Evolutionary conservation across 1,140 invertebrate species (phyloP), one percentile per base, ranked within the genome.

Genomic region (Chrysoperla carnea): DNA sequence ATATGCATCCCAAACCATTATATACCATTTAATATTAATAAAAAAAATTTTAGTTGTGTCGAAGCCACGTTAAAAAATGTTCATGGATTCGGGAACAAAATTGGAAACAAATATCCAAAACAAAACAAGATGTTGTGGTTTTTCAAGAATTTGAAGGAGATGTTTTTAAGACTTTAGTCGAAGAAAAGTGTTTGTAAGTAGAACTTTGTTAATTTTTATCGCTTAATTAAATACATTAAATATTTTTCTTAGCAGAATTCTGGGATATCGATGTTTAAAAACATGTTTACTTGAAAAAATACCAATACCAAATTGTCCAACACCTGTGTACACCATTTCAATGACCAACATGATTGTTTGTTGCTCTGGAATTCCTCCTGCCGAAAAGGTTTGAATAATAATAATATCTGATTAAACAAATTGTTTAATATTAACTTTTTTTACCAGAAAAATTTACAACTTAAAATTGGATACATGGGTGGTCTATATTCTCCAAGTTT

Each of bases 401-500:
- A 37, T 6, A 36, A 42, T 13, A 29, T n/a, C 17, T 4, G 1
- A 37, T 37, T 5, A 2, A 28, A 38, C 29, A 44, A 37, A 17
- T 44, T 56, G 61, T 29, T 38, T 13, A 12, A 33, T 29, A 12
- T 13, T 42, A 29, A 44, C 8, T 33, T 33, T 13, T 12, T 8
- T 12, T 11, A 41, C 31, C 12, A 86, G 76, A 67, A 73, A 49
- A 60, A 73, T 28, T 61, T 91, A 5, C 71, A 76, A 52, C 62
- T 67, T 15, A 75, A 76, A 52, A 72, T 92, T 0, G 66, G 80
- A 50, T 77, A 76, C 56, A 93, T 93, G 88, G 83, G 82, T 42
- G 90, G 86, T 5, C 63, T 76, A 9, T 86, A 78, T 49, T 76
- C 68, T 9, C 72, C 73, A 47, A 69, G 73, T 40, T 70, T 93